These are phyloP conservation scores for Psittacus erithacus DNA, from an alignment of 2,113 vertebrate genomes.

Conservation along the genomic window DNA sequence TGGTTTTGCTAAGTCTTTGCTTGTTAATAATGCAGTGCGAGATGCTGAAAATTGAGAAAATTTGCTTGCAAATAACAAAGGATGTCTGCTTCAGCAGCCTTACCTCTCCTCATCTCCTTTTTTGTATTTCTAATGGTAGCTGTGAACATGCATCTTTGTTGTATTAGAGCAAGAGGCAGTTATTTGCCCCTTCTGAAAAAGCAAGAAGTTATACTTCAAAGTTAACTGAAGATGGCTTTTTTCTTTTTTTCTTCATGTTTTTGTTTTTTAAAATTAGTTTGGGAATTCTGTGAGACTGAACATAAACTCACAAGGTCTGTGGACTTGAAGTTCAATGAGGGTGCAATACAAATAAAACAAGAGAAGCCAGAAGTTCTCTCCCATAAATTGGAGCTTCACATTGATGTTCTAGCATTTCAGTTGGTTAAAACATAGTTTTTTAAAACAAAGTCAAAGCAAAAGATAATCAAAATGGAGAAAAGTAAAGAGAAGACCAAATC, in stretches of 20 bases:
- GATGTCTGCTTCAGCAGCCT: not conserved
- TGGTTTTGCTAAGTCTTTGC: not conserved
- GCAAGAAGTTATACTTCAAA: not conserved
- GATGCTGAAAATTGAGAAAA: slow-evolving; percentile 17
- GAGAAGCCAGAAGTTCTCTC: not conserved
- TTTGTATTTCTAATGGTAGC: not conserved
- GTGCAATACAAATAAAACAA: not conserved
- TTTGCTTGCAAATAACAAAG: slow-evolving; percentile 12
- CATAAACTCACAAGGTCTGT: not conserved
- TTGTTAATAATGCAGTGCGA: slow-evolving; percentile 3
- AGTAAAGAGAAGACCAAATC: not conserved
- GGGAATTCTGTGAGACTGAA: not conserved
- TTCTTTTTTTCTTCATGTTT: not conserved
- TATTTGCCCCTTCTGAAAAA: not conserved
- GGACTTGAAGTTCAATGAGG: not conserved
- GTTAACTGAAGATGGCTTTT: not conserved
- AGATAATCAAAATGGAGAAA: not conserved
- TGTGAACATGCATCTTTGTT: not conserved
- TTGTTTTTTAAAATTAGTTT: not conserved
- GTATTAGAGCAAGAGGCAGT: not conserved
- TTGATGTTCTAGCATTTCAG: not conserved
- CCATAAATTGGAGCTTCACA: not conserved
- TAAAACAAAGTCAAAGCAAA: not conserved
- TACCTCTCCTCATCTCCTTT: not conserved
- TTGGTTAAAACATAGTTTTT: not conserved